Percentiles rank a stretch among this genome's conserved stretches.
Conservation (phyloP, 2,888 invertebrate genomes). For the Aphodius granarius region DNA sequence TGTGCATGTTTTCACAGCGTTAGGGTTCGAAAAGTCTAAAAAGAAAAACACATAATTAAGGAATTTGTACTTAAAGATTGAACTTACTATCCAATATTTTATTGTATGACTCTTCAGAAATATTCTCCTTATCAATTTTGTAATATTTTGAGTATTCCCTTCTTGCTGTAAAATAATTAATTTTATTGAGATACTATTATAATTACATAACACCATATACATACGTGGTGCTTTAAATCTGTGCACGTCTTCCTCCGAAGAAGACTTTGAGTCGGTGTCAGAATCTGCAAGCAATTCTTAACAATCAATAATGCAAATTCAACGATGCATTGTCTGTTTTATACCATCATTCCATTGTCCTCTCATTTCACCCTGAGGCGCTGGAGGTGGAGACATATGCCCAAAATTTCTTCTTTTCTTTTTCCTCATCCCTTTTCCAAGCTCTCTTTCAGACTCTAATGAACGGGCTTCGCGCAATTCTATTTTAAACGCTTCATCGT, state of each 20-base stretch:
- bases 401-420: background rate
- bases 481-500: conserved; percentile 5
- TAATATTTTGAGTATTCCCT: background rate
- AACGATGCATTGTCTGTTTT: background rate
- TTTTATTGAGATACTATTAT: background rate
- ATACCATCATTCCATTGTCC: background rate
- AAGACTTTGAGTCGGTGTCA: background rate
- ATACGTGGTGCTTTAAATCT: background rate
- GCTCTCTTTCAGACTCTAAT: background rate
- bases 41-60: too few species aligned
- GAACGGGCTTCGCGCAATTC: background rate
- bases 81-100: background rate
- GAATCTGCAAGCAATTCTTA: background rate
- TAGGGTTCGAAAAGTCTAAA: too few species aligned
- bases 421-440: conserved; percentile 1
- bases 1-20: too few species aligned
- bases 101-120: background rate
- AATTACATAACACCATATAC: background rate
- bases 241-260: background rate
- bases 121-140: background rate
- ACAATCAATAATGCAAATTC: background rate
- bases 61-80: too few species aligned
- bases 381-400: background rate
- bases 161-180: background rate
- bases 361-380: background rate